phyloP scores from a whole-genome alignment of 2,888 invertebrate species.

The Nephrocerus scutellatus region DNA sequence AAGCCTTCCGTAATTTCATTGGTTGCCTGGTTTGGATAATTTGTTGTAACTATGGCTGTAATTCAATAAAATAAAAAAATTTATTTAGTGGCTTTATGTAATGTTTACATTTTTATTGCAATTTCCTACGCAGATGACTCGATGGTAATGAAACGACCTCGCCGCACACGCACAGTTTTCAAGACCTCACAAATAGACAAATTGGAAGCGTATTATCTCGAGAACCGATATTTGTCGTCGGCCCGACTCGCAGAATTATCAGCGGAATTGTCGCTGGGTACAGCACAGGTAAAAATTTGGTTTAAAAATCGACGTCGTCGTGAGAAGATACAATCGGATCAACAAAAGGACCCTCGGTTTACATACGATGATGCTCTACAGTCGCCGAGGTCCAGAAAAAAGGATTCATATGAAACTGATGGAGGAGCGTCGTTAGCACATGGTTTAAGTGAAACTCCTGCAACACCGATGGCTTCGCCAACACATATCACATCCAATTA shows the following conservation, averaged over 20 bases:
- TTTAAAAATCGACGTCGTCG: conserved; percentile 39
- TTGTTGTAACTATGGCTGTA: too few relatives aligned
- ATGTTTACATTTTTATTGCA: too few relatives aligned
- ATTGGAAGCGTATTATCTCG: conserved; percentile 34
- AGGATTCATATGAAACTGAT: too few relatives aligned
- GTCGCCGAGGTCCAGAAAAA: conserved; percentile 23
- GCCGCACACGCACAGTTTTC: conserved; percentile 37
- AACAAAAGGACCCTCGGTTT: conserved; percentile 29
- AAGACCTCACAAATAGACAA: conserved; percentile 34
- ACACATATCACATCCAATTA: not conserved
- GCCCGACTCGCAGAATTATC: conserved; percentile 32
- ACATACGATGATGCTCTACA: too few relatives aligned
- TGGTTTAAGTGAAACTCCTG: conserved; percentile 7
- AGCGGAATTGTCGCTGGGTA: conserved; percentile 30
- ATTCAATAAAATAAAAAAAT: too few relatives aligned
- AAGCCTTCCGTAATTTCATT: too few relatives aligned
- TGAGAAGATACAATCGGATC: conserved; percentile 33
- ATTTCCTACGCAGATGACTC: conserved; percentile 33
- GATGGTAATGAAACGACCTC: conserved; percentile 33
- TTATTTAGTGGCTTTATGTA: too few relatives aligned
- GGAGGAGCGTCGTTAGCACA: too few relatives aligned
- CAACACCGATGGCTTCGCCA: conserved; percentile 9
- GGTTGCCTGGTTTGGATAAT: too few relatives aligned
- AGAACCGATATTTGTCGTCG: conserved; percentile 33
- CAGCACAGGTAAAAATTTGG: conserved; percentile 37